These are phyloP conservation scores for Nicator chloris DNA, from an alignment of 2,113 vertebrate genomes.

Conservation along the genomic window DNA sequence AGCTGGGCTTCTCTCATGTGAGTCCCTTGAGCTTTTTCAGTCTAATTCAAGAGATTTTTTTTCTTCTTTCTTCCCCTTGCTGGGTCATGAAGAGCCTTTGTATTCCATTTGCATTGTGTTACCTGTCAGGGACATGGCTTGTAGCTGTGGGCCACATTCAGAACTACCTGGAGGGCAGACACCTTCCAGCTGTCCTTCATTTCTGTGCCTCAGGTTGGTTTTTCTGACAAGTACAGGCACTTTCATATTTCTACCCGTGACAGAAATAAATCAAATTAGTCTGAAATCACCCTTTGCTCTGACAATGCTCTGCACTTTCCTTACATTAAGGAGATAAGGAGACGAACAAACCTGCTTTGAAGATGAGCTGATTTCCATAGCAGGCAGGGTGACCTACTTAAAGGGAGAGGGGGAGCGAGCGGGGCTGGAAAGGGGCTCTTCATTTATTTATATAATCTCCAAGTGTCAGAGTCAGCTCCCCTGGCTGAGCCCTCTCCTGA, in stretches of 20 bases:
- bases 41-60: neutral
- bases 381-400: conserved; percentile 72
- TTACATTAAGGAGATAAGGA: conserved; percentile 34
- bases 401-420: neutral
- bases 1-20: neutral
- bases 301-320: conserved; percentile 31
- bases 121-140: neutral
- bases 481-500: neutral
- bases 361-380: conserved; percentile 60
- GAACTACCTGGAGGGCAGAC: neutral
- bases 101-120: conserved; percentile 54
- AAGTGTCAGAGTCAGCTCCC: neutral
- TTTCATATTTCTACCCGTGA: neutral
- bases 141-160: neutral
- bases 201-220: neutral
- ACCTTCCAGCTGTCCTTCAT: conserved; percentile 5
- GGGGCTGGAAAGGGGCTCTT: conserved; percentile 18
- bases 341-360: conserved; percentile 57
- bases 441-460: conserved; percentile 35
- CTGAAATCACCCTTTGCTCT: conserved; percentile 58
- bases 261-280: conserved; percentile 62
- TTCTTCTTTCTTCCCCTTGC: neutral
- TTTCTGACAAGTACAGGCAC: conserved; percentile 34
- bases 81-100: conserved; percentile 21
- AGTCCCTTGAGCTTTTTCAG: neutral